phyloP scores from a whole-genome alignment of 2,113 vertebrate genomes.

The Aramus guarauna region DNA sequence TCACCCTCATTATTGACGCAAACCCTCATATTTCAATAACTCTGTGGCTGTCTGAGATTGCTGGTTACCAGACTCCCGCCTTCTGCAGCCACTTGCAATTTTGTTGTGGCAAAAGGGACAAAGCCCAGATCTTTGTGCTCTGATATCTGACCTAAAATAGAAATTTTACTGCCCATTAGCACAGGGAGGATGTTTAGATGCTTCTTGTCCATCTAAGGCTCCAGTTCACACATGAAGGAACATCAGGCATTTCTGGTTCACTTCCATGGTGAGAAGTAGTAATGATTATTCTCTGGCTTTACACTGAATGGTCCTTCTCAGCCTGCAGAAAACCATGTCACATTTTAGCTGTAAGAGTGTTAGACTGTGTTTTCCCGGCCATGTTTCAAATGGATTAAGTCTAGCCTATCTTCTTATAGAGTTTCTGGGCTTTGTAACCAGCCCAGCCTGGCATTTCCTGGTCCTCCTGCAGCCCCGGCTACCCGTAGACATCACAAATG shows the following conservation, averaged over 20 bases:
- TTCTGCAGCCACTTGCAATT: not conserved
- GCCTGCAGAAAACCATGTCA: not conserved
- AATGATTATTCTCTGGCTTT: not conserved
- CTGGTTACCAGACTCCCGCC: not conserved
- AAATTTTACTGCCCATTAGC: not conserved
- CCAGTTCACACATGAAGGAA: not conserved
- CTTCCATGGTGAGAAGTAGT: not conserved
- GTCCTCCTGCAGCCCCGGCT: not conserved
- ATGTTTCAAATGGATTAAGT: not conserved
- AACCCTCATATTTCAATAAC: not conserved
- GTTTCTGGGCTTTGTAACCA: not conserved
- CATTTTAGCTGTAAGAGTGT: not conserved
- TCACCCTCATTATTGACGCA: not conserved
- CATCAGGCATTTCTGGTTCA: not conserved
- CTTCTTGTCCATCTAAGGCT: not conserved
- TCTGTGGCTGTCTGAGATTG: not conserved
- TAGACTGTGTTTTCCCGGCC: not conserved
- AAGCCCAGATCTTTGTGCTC: not conserved
- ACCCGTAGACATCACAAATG: not conserved
- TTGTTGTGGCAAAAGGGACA: not conserved
- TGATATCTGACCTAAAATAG: not conserved
- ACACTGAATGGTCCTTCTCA: not conserved
- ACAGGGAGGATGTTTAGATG: not conserved
- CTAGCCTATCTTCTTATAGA: not conserved
- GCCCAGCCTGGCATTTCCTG: not conserved